Percentiles rank a stretch among this genome's conserved stretches.
These are phyloP conservation scores for Trachelus stipa DNA, from an alignment of 2,888 invertebrate species.

Conservation along the genomic window DNA sequence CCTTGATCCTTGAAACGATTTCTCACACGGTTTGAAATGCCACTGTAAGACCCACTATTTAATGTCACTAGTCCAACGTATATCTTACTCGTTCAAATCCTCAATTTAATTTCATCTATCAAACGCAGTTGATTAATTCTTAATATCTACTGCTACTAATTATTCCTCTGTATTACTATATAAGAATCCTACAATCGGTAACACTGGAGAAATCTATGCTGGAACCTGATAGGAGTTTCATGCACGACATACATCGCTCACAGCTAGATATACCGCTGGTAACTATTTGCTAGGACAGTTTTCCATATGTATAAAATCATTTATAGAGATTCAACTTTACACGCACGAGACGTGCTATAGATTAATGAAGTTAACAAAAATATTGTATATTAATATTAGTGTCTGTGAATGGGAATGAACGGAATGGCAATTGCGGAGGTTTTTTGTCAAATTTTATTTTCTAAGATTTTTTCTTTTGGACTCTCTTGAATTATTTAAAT, in stretches of 20 bases:
- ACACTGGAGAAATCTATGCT: conserved; percentile 4
- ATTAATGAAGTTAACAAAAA: no score
- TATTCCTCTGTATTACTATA: not conserved
- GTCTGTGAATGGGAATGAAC: not conserved
- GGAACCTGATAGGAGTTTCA: conserved; percentile 15
- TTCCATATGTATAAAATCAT: not conserved
- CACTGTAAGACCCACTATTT: conserved; percentile 39
- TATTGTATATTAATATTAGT: not conserved
- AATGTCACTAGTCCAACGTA: conserved; percentile 42
- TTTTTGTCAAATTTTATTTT: not conserved
- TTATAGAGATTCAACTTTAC: no score
- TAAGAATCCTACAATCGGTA: not conserved
- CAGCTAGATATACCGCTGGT: not conserved
- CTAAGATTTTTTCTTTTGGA: not conserved
- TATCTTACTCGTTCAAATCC: not conserved
- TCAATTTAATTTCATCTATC: not conserved
- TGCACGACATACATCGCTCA: conserved; percentile 14
- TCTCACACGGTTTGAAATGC: conserved; percentile 8
- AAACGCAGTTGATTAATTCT: not conserved
- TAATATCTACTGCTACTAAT: not conserved
- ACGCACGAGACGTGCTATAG: not conserved
- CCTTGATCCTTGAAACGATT: conserved; percentile 16
- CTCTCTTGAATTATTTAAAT: not conserved
- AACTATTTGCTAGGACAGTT: not conserved
- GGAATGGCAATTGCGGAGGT: not conserved